Evolutionary conservation across 1,140 invertebrate genomes (phyloP).

Genomic region (Alviniconcha marisindica): DNA sequence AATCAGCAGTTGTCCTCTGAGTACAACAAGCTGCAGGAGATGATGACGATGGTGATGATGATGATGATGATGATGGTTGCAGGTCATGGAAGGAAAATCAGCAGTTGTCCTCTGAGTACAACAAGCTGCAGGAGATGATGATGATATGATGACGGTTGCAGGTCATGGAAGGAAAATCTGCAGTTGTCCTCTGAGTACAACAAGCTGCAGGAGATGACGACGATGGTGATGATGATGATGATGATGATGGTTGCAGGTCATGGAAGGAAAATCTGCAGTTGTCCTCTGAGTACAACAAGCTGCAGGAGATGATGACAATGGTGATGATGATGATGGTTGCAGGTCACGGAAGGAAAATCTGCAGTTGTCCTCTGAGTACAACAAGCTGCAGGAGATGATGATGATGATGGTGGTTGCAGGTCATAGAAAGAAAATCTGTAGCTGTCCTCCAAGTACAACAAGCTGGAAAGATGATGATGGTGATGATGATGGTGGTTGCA

Average conservation of each 20-base stretch:
- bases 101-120: too few relatives aligned
- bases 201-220: constrained; percentile 74
- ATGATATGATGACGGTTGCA: too few relatives aligned
- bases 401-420: too few relatives aligned
- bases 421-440: not conserved
- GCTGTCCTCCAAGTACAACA: constrained; percentile 51
- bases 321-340: too few relatives aligned
- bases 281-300: constrained; percentile 71
- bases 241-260: constrained; percentile 69
- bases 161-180: constrained; percentile 72
- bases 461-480: constrained; percentile 42
- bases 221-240: too few relatives aligned
- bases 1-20: too few relatives aligned
- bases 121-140: too few relatives aligned
- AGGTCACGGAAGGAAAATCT: constrained; percentile 73
- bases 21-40: too few relatives aligned
- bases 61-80: too few relatives aligned
- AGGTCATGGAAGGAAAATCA: too few relatives aligned
- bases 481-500: constrained; percentile 41
- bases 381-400: constrained; percentile 74
- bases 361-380: constrained; percentile 71
- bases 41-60: too few relatives aligned
- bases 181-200: constrained; percentile 71
- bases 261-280: constrained; percentile 72
- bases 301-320: too few relatives aligned